Percentiles rank a stretch among this genome's conserved stretches.
phyloP scores from a whole-genome alignment of 2,113 vertebrate genomes.

The Phylloscopus trochiloides region DNA sequence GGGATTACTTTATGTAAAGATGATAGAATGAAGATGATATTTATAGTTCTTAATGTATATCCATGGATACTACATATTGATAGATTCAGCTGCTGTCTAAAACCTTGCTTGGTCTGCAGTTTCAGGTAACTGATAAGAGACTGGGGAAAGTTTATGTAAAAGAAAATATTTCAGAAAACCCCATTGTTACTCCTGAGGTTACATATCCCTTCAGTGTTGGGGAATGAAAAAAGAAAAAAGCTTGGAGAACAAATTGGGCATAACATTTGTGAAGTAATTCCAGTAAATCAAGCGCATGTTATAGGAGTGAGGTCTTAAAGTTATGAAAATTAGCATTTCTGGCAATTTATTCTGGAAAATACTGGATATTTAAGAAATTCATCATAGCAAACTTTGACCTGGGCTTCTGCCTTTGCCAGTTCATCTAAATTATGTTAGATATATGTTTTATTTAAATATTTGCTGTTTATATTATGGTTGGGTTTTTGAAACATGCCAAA shows the following conservation, averaged over 20 bases:
- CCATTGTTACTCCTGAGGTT: neutral
- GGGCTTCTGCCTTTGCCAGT: neutral
- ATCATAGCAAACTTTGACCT: neutral
- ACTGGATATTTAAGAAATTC: neutral
- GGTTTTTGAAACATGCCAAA: neutral
- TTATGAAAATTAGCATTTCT: neutral
- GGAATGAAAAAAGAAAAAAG: neutral
- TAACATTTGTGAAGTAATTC: neutral
- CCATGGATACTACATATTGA: neutral
- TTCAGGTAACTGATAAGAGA: neutral
- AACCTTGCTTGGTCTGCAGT: neutral
- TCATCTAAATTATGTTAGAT: neutral
- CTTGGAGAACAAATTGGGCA: neutral
- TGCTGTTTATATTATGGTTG: neutral
- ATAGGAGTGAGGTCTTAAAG: neutral
- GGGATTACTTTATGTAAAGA: neutral
- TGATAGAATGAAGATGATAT: neutral
- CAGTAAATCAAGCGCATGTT: neutral
- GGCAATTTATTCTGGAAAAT: neutral
- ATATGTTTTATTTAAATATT: neutral
- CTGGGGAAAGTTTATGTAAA: neutral
- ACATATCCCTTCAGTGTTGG: neutral
- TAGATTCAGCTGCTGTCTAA: neutral
- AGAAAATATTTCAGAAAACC: neutral
- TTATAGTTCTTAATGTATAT: neutral